These are phyloP conservation scores for Martes flavigula DNA, from an alignment of 2,797 vertebrate genomes.

Conservation along the genomic window DNA sequence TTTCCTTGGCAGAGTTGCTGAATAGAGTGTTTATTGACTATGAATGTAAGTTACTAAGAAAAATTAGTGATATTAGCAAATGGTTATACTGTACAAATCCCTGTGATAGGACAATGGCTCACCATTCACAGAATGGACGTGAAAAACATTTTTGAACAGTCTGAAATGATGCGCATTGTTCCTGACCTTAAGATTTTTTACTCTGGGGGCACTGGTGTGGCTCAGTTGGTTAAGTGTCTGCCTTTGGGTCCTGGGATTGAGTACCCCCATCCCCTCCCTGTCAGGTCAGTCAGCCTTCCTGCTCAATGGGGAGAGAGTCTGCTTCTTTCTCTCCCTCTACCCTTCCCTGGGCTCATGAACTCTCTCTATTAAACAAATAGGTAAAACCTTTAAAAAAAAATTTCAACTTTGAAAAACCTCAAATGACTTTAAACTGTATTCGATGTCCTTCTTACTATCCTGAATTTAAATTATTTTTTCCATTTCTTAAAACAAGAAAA, in stretches of 20 bases:
- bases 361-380: not conserved
- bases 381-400: not conserved
- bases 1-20: constrained; percentile 71
- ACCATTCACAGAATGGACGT: constrained; percentile 1
- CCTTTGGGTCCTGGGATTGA: not conserved
- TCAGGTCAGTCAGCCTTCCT: not conserved
- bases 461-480: not conserved
- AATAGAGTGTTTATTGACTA: constrained; percentile 76
- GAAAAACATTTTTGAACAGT: constrained; percentile 37
- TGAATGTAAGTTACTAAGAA: constrained; percentile 68
- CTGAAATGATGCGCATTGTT: not conserved
- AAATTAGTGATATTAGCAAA: constrained; percentile 74
- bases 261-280: not conserved
- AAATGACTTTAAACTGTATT: not conserved
- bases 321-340: not conserved
- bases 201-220: not conserved
- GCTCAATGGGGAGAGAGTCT: not conserved
- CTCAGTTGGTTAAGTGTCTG: not conserved
- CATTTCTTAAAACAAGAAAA: not conserved
- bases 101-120: not conserved
- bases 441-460: not conserved
- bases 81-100: constrained; percentile 54
- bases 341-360: not conserved
- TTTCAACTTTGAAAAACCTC: constrained; percentile 36
- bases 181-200: constrained; percentile 27